Conservation (phyloP, 2,797 vertebrate genomes). For the Lagodon rhomboides region DNA sequence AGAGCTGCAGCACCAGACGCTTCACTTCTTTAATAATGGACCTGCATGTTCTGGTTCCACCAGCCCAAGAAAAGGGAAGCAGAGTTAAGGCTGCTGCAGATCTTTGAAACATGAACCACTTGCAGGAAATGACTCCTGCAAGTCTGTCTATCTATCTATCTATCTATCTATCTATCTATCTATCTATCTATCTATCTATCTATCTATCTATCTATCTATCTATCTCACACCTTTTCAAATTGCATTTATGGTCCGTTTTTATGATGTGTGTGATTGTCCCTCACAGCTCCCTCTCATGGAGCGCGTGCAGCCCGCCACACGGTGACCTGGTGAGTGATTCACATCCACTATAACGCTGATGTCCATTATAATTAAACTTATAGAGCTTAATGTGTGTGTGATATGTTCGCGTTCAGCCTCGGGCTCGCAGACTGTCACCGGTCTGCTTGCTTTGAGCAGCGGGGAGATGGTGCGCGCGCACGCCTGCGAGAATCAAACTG, state of each 20-base stretch:
- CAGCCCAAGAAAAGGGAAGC: neutral
- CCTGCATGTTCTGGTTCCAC: neutral
- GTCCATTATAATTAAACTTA: neutral
- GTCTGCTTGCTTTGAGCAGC: neutral
- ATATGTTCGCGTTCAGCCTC: no score
- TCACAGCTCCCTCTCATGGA: slow-evolving; percentile 8
- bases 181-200: neutral
- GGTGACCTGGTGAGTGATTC: neutral
- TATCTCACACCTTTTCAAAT: no score
- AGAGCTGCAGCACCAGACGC: neutral
- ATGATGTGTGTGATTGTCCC: no score
- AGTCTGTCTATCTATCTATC: no score
- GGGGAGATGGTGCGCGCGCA: slow-evolving; percentile 4
- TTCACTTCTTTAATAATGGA: neutral
- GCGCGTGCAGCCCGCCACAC: neutral
- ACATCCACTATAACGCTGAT: neutral
- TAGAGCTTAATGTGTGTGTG: neutral
- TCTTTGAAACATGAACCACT: neutral
- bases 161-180: neutral
- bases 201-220: neutral
- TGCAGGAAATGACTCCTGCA: neutral
- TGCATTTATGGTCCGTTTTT: neutral
- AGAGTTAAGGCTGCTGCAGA: slow-evolving; percentile 1
- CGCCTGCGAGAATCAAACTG: neutral
- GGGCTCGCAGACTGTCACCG: neutral